Percentiles rank a stretch among this genome's conserved stretches.
These are phyloP conservation scores for Abrostola tripartita DNA, from an alignment of 2,888 invertebrate genomes.

Conservation along the genomic window DNA sequence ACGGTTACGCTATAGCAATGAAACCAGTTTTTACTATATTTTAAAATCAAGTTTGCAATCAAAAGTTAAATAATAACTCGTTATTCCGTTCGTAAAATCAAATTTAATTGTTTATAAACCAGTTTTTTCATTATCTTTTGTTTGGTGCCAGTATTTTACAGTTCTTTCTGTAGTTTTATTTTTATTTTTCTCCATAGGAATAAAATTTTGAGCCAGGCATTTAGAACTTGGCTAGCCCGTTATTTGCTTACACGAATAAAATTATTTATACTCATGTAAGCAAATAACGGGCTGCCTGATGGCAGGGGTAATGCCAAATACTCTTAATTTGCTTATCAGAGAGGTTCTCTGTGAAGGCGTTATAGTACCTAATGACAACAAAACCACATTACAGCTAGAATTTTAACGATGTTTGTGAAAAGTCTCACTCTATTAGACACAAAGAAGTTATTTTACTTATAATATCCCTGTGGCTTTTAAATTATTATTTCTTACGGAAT, in stretches of 20 bases:
- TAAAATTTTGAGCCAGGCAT: too few species aligned
- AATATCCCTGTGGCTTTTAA: not conserved
- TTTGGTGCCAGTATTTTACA: too few species aligned
- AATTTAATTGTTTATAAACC: constrained; percentile 24
- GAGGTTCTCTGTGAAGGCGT: too few species aligned
- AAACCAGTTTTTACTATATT: constrained; percentile 5
- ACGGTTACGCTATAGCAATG: not conserved
- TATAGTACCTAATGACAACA: not conserved
- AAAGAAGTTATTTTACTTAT: not conserved
- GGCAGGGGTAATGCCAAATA: too few species aligned
- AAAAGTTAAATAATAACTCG: constrained; percentile 42
- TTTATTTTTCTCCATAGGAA: too few species aligned
- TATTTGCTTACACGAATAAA: too few species aligned
- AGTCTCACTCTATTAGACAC: not conserved
- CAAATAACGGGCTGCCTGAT: too few species aligned
- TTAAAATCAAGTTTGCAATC: constrained; percentile 20
- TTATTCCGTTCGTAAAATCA: constrained; percentile 11
- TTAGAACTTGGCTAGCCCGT: too few species aligned
- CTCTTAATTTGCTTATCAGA: too few species aligned
- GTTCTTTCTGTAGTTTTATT: too few species aligned
- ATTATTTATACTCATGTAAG: too few species aligned
- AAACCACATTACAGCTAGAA: not conserved
- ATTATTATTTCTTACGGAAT: not conserved
- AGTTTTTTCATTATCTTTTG: constrained; percentile 5
- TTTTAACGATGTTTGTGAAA: not conserved